These are phyloP conservation scores for Dusona sp. DNA, from an alignment of 2,888 invertebrate species.

Conservation along the genomic window DNA sequence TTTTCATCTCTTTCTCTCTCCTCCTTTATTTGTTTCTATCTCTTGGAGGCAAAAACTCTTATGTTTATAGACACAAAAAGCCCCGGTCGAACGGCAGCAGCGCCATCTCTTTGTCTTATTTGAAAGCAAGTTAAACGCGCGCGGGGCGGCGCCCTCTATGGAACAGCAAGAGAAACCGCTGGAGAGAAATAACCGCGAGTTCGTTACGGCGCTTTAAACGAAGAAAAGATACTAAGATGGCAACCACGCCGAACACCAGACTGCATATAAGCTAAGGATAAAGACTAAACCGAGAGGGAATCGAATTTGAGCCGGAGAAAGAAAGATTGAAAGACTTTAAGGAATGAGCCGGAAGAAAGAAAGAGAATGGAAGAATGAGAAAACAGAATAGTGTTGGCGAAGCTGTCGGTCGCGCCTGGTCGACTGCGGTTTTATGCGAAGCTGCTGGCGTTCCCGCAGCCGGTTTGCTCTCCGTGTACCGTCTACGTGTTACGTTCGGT, in stretches of 20 bases:
- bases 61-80: constrained; percentile 46
- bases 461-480: constrained; percentile 80
- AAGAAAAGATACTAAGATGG: constrained; percentile 26
- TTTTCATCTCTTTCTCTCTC: constrained; percentile 32
- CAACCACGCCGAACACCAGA: background rate
- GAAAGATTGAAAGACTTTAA: constrained; percentile 1
- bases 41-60: constrained; percentile 64
- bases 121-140: constrained; percentile 19
- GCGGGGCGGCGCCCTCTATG: constrained; percentile 18
- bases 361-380: constrained; percentile 27
- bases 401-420: constrained; percentile 83
- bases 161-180: constrained; percentile 5
- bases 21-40: constrained; percentile 45
- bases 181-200: constrained; percentile 34
- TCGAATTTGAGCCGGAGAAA: constrained; percentile 14
- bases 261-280: background rate
- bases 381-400: constrained; percentile 80
- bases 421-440: constrained; percentile 82
- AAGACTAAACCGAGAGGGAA: constrained; percentile 9
- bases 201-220: background rate
- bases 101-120: constrained; percentile 58
- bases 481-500: constrained; percentile 74
- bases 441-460: constrained; percentile 79
- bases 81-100: constrained; percentile 62
- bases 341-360: background rate